Percentiles rank a stretch among this genome's conserved stretches.
phyloP scores from a whole-genome alignment of 2,888 invertebrate species.

The Choreutis nemorana region DNA sequence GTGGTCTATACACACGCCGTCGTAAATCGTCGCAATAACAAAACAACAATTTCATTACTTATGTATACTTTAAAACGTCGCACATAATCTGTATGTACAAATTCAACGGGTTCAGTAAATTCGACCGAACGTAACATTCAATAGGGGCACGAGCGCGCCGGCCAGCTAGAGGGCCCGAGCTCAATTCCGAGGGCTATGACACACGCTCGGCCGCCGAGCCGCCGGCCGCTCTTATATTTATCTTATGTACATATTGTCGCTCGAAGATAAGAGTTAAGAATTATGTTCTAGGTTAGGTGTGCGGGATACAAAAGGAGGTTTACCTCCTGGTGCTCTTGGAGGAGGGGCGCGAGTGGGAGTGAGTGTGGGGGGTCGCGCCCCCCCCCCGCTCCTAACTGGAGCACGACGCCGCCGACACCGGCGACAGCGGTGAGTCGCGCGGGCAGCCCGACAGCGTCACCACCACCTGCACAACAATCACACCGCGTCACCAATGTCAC shows the following conservation, averaged over 20 bases:
- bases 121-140: conserved; percentile 42
- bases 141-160: too few relatives aligned
- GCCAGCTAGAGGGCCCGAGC: too few relatives aligned
- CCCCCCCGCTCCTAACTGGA: conserved; percentile 84
- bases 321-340: conserved; percentile 64
- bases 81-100: conserved; percentile 50
- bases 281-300: conserved; percentile 31
- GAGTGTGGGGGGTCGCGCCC: conserved; percentile 64
- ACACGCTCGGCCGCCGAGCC: neutral
- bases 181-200: too few relatives aligned
- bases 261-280: conserved; percentile 57
- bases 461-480: conserved; percentile 54
- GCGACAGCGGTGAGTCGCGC: conserved; percentile 85
- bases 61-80: conserved; percentile 50
- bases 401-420: conserved; percentile 88
- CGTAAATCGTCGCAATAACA: conserved; percentile 55
- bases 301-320: conserved; percentile 41
- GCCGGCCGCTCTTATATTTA: conserved; percentile 21
- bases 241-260: conserved; percentile 68
- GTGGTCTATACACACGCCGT: conserved; percentile 53
- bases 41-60: conserved; percentile 40
- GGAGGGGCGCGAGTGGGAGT: conserved; percentile 62
- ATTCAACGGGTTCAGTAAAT: conserved; percentile 38
- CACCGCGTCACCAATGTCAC: too few relatives aligned
- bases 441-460: conserved; percentile 92